A percentile compares a stretch with the other conserved stretches of the same genome.
Evolutionary conservation across 1,140 invertebrate species (phyloP).

Genomic region (Zeugodacus cucurbitae): DNA sequence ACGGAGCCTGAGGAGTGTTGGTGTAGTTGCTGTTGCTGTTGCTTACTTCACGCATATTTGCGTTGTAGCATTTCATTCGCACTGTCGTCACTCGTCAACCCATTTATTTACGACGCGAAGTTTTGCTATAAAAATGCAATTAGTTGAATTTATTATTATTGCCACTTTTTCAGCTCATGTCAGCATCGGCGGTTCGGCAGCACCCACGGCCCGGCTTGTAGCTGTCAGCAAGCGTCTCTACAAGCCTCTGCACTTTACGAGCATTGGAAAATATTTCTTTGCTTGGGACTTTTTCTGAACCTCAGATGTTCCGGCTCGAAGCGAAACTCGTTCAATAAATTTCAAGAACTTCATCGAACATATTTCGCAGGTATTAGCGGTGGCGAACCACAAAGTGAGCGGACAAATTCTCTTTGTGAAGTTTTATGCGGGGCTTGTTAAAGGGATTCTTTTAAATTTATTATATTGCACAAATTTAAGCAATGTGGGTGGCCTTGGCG

Average conservation of each 20-base stretch:
- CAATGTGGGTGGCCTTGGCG: too few relatives aligned
- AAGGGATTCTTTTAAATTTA: too few relatives aligned
- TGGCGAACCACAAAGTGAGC: not conserved
- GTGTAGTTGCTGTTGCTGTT: not conserved
- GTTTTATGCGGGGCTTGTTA: not conserved
- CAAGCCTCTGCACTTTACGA: not conserved
- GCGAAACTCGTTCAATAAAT: not conserved
- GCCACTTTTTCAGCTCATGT: not conserved
- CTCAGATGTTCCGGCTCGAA: not conserved
- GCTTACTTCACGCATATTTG: not conserved
- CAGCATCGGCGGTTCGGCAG: too few relatives aligned
- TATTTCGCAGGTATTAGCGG: not conserved
- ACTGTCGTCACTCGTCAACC: conserved; percentile 23
- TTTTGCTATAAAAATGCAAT: conserved; percentile 29
- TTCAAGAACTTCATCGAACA: too few relatives aligned
- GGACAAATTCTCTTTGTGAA: not conserved
- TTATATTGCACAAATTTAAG: too few relatives aligned
- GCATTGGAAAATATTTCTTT: not conserved
- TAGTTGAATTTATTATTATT: conserved; percentile 32
- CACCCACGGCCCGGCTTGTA: not conserved
- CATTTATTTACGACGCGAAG: conserved; percentile 11
- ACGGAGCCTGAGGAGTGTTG: not conserved
- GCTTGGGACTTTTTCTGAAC: not conserved
- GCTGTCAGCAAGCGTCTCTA: not conserved
- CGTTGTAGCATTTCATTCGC: not conserved